These are phyloP conservation scores for Procambarus clarkii DNA, from an alignment of 1,140 invertebrate species.

Conservation along the genomic window DNA sequence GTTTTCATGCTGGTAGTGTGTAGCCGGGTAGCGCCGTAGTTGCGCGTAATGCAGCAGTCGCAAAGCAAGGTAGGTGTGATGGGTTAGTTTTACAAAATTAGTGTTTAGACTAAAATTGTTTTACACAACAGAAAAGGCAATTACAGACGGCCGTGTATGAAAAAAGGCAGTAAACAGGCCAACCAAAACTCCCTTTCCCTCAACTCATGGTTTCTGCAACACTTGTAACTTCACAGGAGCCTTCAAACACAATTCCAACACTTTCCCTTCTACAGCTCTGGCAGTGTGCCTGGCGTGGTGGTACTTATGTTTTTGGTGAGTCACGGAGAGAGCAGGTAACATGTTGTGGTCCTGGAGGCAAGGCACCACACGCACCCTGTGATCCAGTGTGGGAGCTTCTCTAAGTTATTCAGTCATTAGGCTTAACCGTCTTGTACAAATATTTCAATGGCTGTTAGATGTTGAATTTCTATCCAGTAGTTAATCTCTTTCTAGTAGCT, in stretches of 20 bases:
- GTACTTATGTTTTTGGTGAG: too few species aligned
- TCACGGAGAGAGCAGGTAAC: too few species aligned
- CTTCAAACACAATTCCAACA: background rate
- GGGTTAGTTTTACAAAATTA: background rate
- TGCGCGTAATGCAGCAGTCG: background rate
- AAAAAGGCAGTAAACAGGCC: background rate
- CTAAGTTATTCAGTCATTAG: too few species aligned
- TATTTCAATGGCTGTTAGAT: too few species aligned
- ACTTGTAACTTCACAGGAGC: constrained; percentile 20
- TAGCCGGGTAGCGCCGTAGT: background rate
- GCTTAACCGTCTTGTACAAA: too few species aligned
- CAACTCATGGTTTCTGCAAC: background rate
- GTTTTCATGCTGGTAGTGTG: background rate
- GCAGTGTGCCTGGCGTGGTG: too few species aligned
- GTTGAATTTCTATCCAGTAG: too few species aligned
- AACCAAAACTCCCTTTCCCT: background rate
- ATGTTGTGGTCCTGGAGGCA: too few species aligned
- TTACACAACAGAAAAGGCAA: background rate
- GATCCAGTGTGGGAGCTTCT: too few species aligned
- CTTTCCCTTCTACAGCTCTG: background rate
- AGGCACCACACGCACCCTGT: too few species aligned
- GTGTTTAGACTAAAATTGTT: background rate
- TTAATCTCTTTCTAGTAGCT: too few species aligned
- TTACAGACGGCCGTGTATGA: background rate
- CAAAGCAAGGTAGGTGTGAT: background rate